A percentile compares a stretch with the other conserved stretches of the same genome.
Conservation (phyloP, 2,888 invertebrate genomes). For the Lacanobia oleracea region DNA sequence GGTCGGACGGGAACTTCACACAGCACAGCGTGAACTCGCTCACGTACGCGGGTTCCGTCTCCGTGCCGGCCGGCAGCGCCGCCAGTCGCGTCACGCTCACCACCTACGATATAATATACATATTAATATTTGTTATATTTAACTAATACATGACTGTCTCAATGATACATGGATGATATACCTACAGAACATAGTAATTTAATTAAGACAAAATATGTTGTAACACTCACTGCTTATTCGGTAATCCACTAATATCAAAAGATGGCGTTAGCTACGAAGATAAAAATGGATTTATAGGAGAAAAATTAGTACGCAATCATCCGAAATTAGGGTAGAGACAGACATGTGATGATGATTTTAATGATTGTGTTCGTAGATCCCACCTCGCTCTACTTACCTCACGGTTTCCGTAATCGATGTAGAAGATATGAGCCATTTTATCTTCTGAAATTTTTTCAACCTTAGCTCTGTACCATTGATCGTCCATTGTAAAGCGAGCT, state of each 20-base stretch:
- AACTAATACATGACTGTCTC: neutral
- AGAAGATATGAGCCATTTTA: slow-evolving; percentile 94
- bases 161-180: neutral
- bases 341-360: neutral
- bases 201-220: slow-evolving; percentile 2
- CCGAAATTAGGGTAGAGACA: neutral
- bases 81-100: slow-evolving; percentile 94
- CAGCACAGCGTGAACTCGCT: slow-evolving; percentile 97
- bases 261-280: neutral
- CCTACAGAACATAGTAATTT: neutral
- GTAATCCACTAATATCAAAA: neutral
- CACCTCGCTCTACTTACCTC: slow-evolving; percentile 89
- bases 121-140: neutral
- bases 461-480: slow-evolving; percentile 99
- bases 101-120: slow-evolving; percentile 76
- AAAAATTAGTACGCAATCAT: neutral
- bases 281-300: neutral
- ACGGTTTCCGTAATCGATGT: slow-evolving; percentile 99
- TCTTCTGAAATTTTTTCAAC: slow-evolving; percentile 95
- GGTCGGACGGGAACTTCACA: slow-evolving; percentile 95
- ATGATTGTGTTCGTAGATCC: neutral
- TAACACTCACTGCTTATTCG: neutral
- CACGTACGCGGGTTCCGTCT: slow-evolving; percentile 94
- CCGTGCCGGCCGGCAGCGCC: slow-evolving; percentile 93
- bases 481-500: slow-evolving; percentile 96